phyloP scores from a whole-genome alignment of 2,797 vertebrate species.

The Cirrhinus molitorella region DNA sequence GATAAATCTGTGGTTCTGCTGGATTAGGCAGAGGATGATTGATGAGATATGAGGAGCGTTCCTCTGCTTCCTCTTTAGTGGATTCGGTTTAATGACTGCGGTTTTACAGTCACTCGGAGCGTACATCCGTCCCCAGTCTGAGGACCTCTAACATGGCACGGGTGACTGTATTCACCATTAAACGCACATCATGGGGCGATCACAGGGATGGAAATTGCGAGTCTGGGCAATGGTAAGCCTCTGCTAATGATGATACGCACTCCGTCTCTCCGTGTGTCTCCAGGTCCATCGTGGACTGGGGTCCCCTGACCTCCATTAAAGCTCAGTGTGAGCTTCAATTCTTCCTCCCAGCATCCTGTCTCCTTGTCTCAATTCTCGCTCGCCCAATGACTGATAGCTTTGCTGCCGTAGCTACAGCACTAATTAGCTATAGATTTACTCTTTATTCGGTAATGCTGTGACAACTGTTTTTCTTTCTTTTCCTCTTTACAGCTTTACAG shows the following conservation, averaged over 20 bases:
- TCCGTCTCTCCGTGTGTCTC: constrained; percentile 23
- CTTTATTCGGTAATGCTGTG: constrained; percentile 35
- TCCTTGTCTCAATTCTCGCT: constrained; percentile 34
- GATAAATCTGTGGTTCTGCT: background rate
- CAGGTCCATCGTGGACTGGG: constrained; percentile 22
- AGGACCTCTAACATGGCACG: constrained; percentile 34
- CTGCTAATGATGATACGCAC: constrained; percentile 41
- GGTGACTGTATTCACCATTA: constrained; percentile 47
- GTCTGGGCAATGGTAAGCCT: constrained; percentile 28
- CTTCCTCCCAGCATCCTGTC: constrained; percentile 23
- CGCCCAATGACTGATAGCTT: constrained; percentile 33
- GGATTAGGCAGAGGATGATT: constrained; percentile 10
- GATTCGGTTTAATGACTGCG: constrained; percentile 21
- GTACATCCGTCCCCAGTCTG: constrained; percentile 39
- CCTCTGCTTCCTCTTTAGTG: constrained; percentile 21
- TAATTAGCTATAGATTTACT: constrained; percentile 53
- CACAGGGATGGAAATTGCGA: constrained; percentile 35
- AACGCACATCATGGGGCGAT: constrained; percentile 41
- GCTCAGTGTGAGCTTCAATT: constrained; percentile 32
- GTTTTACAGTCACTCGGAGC: constrained; percentile 17
- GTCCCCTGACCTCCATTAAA: constrained; percentile 53
- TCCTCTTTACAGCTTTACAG: constrained; percentile 3
- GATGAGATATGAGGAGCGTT: constrained; percentile 30
- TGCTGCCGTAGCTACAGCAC: constrained; percentile 29
- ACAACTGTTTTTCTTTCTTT: constrained; percentile 31